Base-by-base conservation (phyloP, 1,140 invertebrate genomes). In the Drosophila kikkawai region DNA sequence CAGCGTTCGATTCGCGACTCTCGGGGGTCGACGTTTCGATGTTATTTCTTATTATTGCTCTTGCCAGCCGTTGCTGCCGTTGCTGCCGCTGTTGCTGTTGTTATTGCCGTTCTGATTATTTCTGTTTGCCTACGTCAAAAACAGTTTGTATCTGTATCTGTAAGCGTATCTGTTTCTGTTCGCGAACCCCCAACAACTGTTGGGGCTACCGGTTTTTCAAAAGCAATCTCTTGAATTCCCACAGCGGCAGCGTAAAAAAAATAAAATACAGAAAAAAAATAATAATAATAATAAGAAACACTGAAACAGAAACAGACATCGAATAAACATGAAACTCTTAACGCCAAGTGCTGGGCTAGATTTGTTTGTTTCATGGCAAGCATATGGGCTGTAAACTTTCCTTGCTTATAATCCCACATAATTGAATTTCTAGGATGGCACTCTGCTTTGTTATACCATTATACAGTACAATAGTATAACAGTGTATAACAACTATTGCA, bases 61-160 rank as follows among this genome's bases (percentile, higher is more conserved):
- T 44, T 37, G 68, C 45, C 67, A 55, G 53, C 53, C 17, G 34
- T 19, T 15, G 51, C 17, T 19, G 26, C 26, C 26, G 17, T 15
- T 2, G 5, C 26, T 64, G 8, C 57, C 50, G 19, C 50, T 36
- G 15, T n/a, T 53, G 34, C 34, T 26, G 32, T 51, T 57, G 53
- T 59, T 58, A 19, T 59, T 55, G 32, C 66, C 58, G 63, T 70
- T 70, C 39, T 77, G 60, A 55, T 59, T 79, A 71, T 71, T 73
- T 32, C 39, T 73, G 63, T 58, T 78, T 88, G 84, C 66, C 80
- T 78, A 87, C 84, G 84, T 87, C 84, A 88, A 51, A 87, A 75
- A 75, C 55, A 59, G 58, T 68, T 67, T 79, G 70, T 73, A 51
- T 34, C 45, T 66, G 67, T 65, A n/a, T 44, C 13, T 59, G 57